Evolutionary conservation across 2,113 vertebrate species (phyloP), one percentile per base, ranked within the genome.

Genomic region (Protobothrops flavoviridis): DNA sequence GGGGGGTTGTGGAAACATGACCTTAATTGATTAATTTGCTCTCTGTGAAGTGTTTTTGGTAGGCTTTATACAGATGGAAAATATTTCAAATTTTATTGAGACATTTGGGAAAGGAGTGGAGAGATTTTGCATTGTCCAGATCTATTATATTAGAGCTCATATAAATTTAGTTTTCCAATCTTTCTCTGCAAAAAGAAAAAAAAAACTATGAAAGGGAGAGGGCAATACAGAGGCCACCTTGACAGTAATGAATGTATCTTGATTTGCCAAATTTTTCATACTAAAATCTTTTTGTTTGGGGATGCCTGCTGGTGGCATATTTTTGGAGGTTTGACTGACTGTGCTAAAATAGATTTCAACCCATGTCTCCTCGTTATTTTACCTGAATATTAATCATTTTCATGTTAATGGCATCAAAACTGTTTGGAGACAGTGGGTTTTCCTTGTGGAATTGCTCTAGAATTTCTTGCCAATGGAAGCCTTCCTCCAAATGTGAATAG

Each of bases 121-220:
- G 4, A 61, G 89, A 33, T 91, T 20, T 93, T 95, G 95, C 45
- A 9, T 43, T 94, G 20, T 92, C 85, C 69, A 92, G 53, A 92
- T 69, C n/a, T 26, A 48, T 85, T 85, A 45, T 89, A 6, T 90
- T 93, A 56, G 24, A 85, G 17, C 24, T 81, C 24, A 89, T 81
- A 29, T 81, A 48, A 50, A 85, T 53, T 57, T 85, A 48, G 43
- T 21, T 57, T 33, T 11, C n/a, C 8, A 74, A 20, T 59, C 10
- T 24, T 39, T 24, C 48, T 59, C 56, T 23, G 15, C 10, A 15
- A 26, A 53, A 26, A 87, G 45, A 6, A 48, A 21, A 17, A 17
- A 85, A 20, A 89, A 48, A 39, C 26, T 92, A 39, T 81, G 39
- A 48, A 24, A 43, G 33, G 5, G 53, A n/a, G 55, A 33, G 4